Percentiles rank a stretch among this genome's conserved stretches.
Evolutionary conservation across 2,113 vertebrate genomes (phyloP).

Genomic region (Channa argus): DNA sequence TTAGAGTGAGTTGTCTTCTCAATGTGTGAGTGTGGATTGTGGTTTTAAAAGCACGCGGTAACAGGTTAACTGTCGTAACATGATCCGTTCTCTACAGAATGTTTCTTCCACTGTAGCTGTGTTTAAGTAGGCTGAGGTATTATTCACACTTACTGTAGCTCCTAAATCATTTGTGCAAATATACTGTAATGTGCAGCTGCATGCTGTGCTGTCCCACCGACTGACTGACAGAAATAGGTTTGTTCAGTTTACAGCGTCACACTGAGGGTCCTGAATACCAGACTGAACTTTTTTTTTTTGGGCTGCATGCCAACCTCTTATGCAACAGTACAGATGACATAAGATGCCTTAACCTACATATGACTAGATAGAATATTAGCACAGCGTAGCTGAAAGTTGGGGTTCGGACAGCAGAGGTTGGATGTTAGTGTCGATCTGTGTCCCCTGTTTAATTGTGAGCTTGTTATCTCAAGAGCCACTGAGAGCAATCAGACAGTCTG

Average conservation of each 20-base stretch:
- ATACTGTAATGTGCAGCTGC: conserved; percentile 21
- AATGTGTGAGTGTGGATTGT: neutral
- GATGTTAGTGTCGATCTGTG: conserved; percentile 16
- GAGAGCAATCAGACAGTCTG: neutral
- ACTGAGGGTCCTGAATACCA: neutral
- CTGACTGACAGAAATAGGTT: conserved; percentile 35
- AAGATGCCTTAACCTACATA: conserved; percentile 42
- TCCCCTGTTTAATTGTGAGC: conserved; percentile 2
- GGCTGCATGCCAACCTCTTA: conserved; percentile 10
- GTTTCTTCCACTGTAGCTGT: conserved; percentile 13
- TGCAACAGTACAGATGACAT: conserved; percentile 45
- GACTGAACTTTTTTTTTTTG: neutral
- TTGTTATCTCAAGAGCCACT: conserved; percentile 10
- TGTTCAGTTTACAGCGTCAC: conserved; percentile 20
- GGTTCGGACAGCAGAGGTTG: conserved; percentile 43
- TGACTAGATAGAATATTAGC: conserved; percentile 3
- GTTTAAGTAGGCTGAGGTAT: neutral
- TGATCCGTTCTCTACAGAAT: conserved; percentile 13
- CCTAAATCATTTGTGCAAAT: neutral
- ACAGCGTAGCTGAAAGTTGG: neutral
- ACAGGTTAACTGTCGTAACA: conserved; percentile 13
- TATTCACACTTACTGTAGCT: conserved; percentile 8
- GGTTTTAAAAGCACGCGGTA: too few species aligned
- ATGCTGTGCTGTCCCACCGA: neutral
- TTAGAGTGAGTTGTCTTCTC: neutral